Conservation (phyloP, 2,797 vertebrate genomes). For the Acrocephalus scirpaceus region DNA sequence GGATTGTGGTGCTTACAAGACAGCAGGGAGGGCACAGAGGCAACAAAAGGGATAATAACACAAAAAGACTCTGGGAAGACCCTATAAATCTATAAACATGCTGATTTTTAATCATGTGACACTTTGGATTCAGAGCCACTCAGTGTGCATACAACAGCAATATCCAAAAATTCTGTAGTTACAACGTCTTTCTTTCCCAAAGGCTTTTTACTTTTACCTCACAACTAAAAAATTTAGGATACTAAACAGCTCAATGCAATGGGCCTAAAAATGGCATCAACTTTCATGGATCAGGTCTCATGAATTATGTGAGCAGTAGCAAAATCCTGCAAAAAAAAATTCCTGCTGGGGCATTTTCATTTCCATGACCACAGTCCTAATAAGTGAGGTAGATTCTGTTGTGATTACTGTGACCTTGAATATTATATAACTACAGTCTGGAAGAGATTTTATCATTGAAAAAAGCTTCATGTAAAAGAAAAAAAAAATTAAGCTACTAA, state of each 20-base stretch:
- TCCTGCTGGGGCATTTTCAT: not conserved
- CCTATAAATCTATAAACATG: not conserved
- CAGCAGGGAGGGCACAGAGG: not conserved
- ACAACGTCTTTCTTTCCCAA: not conserved
- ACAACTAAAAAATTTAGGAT: not conserved
- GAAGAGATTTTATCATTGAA: conserved; percentile 4
- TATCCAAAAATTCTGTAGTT: not conserved
- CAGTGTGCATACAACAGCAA: not conserved
- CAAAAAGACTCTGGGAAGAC: not conserved
- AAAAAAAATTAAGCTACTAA: not conserved
- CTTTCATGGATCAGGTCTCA: not conserved
- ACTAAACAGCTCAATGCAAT: not conserved
- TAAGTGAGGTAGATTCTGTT: not conserved
- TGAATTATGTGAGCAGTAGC: not conserved
- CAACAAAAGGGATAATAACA: not conserved
- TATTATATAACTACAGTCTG: conserved; percentile 32
- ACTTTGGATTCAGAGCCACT: not conserved
- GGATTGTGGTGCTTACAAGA: not conserved
- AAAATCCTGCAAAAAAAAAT: not conserved
- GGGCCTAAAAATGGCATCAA: not conserved
- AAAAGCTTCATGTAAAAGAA: not conserved
- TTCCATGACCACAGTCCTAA: not conserved
- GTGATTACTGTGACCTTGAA: conserved; percentile 7
- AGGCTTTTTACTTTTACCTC: not conserved
- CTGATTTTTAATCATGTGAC: not conserved